These are phyloP conservation scores for Syrrhaptes paradoxus DNA, from an alignment of 2,113 vertebrate species.

Conservation along the genomic window DNA sequence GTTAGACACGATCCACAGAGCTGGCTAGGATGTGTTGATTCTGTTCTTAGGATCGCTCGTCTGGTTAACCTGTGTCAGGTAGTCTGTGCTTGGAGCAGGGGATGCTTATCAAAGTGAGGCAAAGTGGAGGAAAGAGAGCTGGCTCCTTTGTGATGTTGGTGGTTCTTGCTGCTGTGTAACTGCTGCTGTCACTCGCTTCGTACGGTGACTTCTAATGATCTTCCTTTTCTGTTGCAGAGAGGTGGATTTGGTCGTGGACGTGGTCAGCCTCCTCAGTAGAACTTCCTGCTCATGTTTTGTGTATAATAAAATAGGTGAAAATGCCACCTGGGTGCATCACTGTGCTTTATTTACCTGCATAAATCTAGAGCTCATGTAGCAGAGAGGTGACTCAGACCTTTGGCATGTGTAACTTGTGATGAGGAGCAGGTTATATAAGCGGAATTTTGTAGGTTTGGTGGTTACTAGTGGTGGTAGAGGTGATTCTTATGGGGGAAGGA, in stretches of 20 bases:
- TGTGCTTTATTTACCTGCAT: not conserved
- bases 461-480: not conserved
- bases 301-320: slow-evolving; percentile 89
- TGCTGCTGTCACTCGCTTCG: not conserved
- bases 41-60: not conserved
- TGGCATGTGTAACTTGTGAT: not conserved
- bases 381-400: not conserved
- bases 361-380: not conserved
- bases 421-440: not conserved
- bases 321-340: not conserved
- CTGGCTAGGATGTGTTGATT: not conserved
- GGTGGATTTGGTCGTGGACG: slow-evolving; percentile 97
- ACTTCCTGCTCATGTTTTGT: slow-evolving; percentile 72
- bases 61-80: not conserved
- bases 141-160: not conserved
- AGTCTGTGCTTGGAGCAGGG: not conserved
- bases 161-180: not conserved
- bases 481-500: not conserved
- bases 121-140: not conserved
- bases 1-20: not conserved
- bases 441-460: not conserved
- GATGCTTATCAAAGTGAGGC: not conserved
- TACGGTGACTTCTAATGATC: not conserved
- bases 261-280: slow-evolving; percentile 95
- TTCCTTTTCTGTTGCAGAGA: slow-evolving; percentile 84